phyloP scores from a whole-genome alignment of 2,113 vertebrate species.

The Heptranchias perlo region DNA sequence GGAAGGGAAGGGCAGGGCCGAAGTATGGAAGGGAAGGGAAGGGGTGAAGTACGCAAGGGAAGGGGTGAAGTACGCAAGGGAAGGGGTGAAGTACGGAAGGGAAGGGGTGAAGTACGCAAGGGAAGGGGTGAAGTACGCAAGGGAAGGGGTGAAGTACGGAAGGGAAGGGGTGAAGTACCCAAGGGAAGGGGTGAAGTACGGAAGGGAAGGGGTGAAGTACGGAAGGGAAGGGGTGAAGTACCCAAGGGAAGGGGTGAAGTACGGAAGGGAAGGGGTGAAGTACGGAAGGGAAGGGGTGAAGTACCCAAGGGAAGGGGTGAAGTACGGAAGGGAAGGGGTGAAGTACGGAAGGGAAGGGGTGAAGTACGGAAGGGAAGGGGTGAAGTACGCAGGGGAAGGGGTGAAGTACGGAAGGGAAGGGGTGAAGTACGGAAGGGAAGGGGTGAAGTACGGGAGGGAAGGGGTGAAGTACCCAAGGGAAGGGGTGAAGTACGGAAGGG shows the following conservation, averaged over 20 bases:
- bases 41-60: not conserved
- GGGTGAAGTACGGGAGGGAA: not conserved
- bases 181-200: not conserved
- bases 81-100: not conserved
- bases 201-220: not conserved
- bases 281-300: not conserved
- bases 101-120: too few species aligned
- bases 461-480: too few species aligned
- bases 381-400: not conserved
- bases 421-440: not conserved
- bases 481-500: slow-evolving; percentile 21
- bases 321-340: not conserved
- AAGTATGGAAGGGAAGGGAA: not conserved
- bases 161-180: not conserved
- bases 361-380: slow-evolving; percentile 16
- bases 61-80: not conserved
- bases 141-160: not conserved
- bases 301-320: not conserved
- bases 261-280: slow-evolving; percentile 14
- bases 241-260: too few species aligned
- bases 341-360: too few species aligned
- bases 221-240: too few species aligned
- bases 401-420: slow-evolving; percentile 12
- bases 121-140: slow-evolving; percentile 21
- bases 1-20: too few species aligned